Conservation (phyloP, 2,113 vertebrate genomes). For the Paraplagusia blochii region DNA sequence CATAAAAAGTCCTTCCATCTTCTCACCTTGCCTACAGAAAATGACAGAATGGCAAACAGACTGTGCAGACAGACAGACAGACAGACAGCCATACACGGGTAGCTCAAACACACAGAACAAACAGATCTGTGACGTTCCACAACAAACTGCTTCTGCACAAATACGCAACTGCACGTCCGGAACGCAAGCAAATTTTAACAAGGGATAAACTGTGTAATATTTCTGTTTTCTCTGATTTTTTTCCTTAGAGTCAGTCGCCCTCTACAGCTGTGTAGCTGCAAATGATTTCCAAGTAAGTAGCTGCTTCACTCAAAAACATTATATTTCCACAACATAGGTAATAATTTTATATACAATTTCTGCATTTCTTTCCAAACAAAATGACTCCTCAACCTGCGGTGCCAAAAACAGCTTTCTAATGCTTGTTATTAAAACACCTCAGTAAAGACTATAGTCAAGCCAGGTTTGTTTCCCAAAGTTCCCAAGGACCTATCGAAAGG, state of each 20-base stretch:
- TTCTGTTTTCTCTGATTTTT: neutral
- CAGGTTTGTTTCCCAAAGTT: too few relatives aligned
- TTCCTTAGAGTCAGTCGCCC: constrained; percentile 61
- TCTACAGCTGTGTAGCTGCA: constrained; percentile 65
- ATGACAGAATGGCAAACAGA: constrained; percentile 71
- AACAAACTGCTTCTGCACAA: constrained; percentile 25
- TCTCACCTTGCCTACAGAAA: constrained; percentile 66
- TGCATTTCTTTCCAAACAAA: too few relatives aligned
- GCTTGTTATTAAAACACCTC: too few relatives aligned
- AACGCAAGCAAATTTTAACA: constrained; percentile 3
- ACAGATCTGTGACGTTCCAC: constrained; percentile 52
- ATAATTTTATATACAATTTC: too few relatives aligned
- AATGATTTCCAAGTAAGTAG: constrained; percentile 41
- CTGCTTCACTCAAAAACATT: constrained; percentile 6
- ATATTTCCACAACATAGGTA: too few relatives aligned
- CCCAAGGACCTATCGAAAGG: too few relatives aligned
- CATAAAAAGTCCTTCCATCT: constrained; percentile 39
- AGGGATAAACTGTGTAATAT: constrained; percentile 31
- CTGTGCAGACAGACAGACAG: constrained; percentile 62
- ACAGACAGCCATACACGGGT: constrained; percentile 60
- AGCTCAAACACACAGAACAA: constrained; percentile 57
- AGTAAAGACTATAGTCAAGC: too few relatives aligned
- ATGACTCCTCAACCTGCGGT: too few relatives aligned
- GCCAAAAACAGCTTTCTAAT: too few relatives aligned
- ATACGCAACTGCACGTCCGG: neutral